These are phyloP conservation scores for Abramis brama DNA, from an alignment of 2,113 vertebrate species.

Conservation along the genomic window DNA sequence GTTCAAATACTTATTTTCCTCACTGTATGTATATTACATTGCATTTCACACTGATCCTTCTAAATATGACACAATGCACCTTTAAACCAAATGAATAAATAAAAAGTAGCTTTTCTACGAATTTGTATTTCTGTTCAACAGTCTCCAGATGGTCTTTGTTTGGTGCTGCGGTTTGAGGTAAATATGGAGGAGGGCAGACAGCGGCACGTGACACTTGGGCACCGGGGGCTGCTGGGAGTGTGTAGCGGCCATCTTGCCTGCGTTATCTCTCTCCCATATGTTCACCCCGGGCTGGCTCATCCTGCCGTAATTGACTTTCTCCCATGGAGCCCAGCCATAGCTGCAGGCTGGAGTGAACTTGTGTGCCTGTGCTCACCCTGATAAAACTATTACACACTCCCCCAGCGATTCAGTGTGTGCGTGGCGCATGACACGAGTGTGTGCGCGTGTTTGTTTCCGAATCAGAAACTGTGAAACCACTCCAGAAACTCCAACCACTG, in stretches of 20 bases:
- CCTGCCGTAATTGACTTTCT: constrained; percentile 63
- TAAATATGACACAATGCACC: too few species aligned
- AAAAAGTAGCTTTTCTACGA: not conserved
- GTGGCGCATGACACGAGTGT: constrained; percentile 16
- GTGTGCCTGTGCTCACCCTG: constrained; percentile 60
- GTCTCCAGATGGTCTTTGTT: constrained; percentile 53
- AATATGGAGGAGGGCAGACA: constrained; percentile 52
- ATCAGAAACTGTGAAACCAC: constrained; percentile 32
- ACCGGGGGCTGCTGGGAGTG: constrained; percentile 49
- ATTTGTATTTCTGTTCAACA: constrained; percentile 34
- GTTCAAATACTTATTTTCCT: too few species aligned
- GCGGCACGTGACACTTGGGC: constrained; percentile 43
- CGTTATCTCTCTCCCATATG: constrained; percentile 64
- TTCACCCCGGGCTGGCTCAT: constrained; percentile 61
- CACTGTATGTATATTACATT: too few species aligned
- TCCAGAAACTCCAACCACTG: constrained; percentile 26
- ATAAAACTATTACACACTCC: constrained; percentile 64
- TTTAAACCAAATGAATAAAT: constrained; percentile 12
- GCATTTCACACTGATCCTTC: too few species aligned
- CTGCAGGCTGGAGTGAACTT: constrained; percentile 61
- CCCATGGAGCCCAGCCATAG: constrained; percentile 63
- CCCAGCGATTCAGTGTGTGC: constrained; percentile 46
- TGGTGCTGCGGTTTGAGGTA: constrained; percentile 47
- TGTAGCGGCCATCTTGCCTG: constrained; percentile 56
- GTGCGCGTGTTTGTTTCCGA: constrained; percentile 24